Base-by-base conservation (phyloP, 1,140 invertebrate genomes). In the Drosophila saltans region DNA sequence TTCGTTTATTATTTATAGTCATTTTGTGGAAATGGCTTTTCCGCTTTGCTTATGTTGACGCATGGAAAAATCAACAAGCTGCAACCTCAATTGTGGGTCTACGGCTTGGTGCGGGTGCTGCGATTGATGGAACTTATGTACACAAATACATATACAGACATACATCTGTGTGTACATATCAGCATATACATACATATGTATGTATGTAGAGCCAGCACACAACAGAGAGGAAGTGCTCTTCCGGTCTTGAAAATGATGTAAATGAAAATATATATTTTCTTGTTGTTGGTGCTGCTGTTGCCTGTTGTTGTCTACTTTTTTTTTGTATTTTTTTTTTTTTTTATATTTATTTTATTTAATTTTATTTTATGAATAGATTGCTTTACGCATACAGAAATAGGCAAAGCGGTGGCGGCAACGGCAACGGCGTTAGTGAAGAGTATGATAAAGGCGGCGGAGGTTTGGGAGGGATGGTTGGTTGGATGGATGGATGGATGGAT, bases 361-460 rank as follows among this genome's bases (percentile, higher is more conserved):
- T 84, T 88, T 69, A 89, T 88, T 88, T 88, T 88, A 88, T 89
- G 84, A 88, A 88, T 88, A 88, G 84, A 88, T 88, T 88, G 84
- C 84, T 85, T 89, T 88, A 88, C 84, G 84, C 84, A 88, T 89
- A 88, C 84, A 88, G 75, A 88, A 80, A 72, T 69, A 78, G 73
- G 82, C 82, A 58, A 73, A 62, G 69, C 77, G 21, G 45, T 52
- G 45, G n/a, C 6, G 45, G 45, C 45, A 26, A 10, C 45, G 45
- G 16, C 45, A 48, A 16, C 5, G 2, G n/a, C n/a, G 16, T 30
- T 30, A 30, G 28, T 30, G 2, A 30, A 30, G 28, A 30, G 16
- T 16, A 16, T 16, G 16, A 16, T 16, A 16, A 16, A 16, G 16
- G 16, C 28, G 28, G 28, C 2, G 28, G 2, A 4, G 4, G 28